Conservation (phyloP, 2,888 invertebrate species). For the Leucophenga maculata region DNA sequence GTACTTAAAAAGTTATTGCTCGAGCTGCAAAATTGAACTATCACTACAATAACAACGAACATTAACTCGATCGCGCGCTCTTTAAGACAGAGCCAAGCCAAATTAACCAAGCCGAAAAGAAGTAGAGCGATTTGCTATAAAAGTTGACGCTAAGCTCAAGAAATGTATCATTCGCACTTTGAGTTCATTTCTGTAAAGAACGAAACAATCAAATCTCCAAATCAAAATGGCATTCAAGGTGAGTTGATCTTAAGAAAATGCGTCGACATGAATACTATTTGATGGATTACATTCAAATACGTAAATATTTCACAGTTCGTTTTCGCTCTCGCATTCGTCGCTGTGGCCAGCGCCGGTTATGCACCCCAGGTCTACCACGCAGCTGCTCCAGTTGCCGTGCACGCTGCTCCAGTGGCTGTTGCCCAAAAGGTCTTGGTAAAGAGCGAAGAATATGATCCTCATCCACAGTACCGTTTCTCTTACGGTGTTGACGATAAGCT, state of each 20-base stretch:
- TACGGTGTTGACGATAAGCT: constrained; percentile 67
- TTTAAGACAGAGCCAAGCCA: not conserved
- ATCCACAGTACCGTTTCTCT: constrained; percentile 68
- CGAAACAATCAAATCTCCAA: constrained; percentile 36
- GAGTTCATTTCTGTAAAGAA: constrained; percentile 61
- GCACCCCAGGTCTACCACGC: constrained; percentile 55
- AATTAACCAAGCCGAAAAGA: not conserved
- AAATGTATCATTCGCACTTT: constrained; percentile 61
- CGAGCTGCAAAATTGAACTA: constrained; percentile 50
- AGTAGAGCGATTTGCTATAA: constrained; percentile 53
- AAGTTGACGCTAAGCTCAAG: constrained; percentile 54
- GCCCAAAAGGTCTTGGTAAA: constrained; percentile 62
- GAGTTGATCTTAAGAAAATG: constrained; percentile 31
- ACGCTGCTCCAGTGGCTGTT: constrained; percentile 56
- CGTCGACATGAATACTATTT: constrained; percentile 16
- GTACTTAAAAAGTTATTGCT: constrained; percentile 47
- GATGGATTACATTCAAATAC: not conserved
- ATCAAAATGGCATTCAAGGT: constrained; percentile 68
- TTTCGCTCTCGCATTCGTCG: constrained; percentile 65
- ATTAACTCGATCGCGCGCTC: not conserved
- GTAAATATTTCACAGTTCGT: constrained; percentile 54
- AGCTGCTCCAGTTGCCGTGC: constrained; percentile 55
- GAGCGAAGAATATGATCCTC: constrained; percentile 63
- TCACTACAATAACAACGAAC: constrained; percentile 44
- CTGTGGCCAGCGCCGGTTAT: constrained; percentile 65